Percentiles rank a stretch among this genome's conserved stretches.
Evolutionary conservation across 2,113 vertebrate species (phyloP).

Genomic region (Suricata suricatta): DNA sequence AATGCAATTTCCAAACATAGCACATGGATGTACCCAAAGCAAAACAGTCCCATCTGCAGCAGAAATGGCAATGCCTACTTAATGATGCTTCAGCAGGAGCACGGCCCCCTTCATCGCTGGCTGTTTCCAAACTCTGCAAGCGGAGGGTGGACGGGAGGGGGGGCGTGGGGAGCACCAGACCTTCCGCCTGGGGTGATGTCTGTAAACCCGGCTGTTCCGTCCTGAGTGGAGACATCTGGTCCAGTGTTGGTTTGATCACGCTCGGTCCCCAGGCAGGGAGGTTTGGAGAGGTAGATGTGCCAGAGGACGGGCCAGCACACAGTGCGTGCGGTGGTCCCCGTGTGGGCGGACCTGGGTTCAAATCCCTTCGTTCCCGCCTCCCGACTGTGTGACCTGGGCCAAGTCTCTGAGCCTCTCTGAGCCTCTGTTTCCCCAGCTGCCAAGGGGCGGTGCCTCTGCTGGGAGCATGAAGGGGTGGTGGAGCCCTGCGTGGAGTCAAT

Average conservation of each 20-base stretch:
- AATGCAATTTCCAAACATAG: neutral
- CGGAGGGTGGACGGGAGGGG: neutral
- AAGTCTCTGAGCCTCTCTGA: neutral
- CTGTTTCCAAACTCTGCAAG: too few species aligned
- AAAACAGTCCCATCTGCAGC: neutral
- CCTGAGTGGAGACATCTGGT: neutral
- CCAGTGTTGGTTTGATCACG: neutral
- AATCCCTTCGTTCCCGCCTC: too few species aligned
- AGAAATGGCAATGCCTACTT: neutral
- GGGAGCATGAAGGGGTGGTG: too few species aligned
- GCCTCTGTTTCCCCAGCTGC: neutral
- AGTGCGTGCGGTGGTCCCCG: too few species aligned
- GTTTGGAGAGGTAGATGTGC: neutral
- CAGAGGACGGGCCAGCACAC: neutral
- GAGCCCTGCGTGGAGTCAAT: accelerated
- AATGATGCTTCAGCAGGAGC: neutral
- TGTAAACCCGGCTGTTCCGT: accelerated
- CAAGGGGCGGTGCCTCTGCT: too few species aligned
- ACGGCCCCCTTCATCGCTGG: accelerated
- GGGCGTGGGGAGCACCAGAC: neutral
- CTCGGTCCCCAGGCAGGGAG: neutral
- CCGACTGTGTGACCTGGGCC: neutral
- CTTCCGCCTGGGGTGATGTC: neutral
- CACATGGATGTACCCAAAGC: neutral
- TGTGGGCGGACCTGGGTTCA: neutral